These are phyloP conservation scores for Petrolisthes cinctipes DNA, from an alignment of 2,888 invertebrate genomes.

Conservation along the genomic window DNA sequence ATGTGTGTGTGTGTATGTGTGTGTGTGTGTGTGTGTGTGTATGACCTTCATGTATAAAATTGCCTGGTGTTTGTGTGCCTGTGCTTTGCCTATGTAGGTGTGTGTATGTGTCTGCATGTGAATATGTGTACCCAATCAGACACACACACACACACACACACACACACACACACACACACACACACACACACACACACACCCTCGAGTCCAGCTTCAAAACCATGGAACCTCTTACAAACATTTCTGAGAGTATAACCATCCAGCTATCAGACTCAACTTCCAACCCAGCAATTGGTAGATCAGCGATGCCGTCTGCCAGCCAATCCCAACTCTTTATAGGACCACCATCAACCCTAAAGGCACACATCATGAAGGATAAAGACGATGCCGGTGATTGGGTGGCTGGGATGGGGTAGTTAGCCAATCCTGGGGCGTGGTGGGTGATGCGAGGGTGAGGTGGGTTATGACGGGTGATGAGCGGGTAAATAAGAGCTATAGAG, in stretches of 20 bases:
- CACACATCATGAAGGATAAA: not conserved
- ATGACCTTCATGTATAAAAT: not conserved
- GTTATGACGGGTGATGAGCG: not conserved
- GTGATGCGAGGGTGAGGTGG: not conserved
- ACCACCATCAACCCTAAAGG: no score
- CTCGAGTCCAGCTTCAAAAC: not conserved
- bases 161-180: not conserved
- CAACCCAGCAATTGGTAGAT: no score
- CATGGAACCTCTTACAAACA: no score
- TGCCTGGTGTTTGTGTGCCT: not conserved
- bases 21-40: not conserved
- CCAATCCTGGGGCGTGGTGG: not conserved
- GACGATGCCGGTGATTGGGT: not conserved
- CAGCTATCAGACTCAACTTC: no score
- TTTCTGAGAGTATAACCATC: no score
- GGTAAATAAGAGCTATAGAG: not conserved
- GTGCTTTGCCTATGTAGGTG: not conserved
- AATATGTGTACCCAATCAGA: not conserved
- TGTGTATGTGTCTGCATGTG: no score
- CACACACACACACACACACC: not conserved
- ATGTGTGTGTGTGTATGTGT: slow-evolving; percentile 13
- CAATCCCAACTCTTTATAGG: no score
- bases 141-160: not conserved
- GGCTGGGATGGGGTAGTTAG: not conserved
- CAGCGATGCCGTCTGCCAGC: no score